Evolutionary conservation across 1,140 invertebrate genomes (phyloP).

Genomic region (Brachionus asplanchnoidis): DNA sequence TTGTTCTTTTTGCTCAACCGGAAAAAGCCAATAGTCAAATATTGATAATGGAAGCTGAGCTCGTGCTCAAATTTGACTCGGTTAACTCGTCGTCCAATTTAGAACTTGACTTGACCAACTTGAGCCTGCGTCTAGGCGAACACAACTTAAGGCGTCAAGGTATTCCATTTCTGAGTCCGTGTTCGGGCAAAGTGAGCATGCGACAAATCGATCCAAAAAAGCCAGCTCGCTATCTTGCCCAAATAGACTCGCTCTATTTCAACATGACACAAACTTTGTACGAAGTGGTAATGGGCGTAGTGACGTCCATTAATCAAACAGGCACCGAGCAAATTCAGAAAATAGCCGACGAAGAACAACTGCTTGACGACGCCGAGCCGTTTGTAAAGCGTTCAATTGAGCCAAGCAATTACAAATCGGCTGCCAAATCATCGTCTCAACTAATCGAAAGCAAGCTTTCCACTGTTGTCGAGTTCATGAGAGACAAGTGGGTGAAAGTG

Average conservation of each 20-base stretch:
- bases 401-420: background rate
- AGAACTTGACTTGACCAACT: background rate
- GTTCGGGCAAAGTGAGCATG: background rate
- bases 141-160: slow-evolving; percentile 6
- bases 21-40: slow-evolving; percentile 67
- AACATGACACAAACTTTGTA: slow-evolving; percentile 38
- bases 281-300: slow-evolving; percentile 38
- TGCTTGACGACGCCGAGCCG: slow-evolving; percentile 5
- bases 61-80: background rate
- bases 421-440: too few species aligned
- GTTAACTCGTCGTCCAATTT: background rate
- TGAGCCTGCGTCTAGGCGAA: slow-evolving; percentile 8
- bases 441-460: too few species aligned
- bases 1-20: slow-evolving; percentile 70
- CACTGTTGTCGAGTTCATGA: background rate
- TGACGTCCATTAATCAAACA: slow-evolving; percentile 17
- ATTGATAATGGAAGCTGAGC: slow-evolving; percentile 60
- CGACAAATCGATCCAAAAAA: background rate
- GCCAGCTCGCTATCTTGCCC: background rate
- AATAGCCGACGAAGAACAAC: background rate
- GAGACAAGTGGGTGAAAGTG: background rate
- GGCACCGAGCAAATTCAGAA: slow-evolving; percentile 3
- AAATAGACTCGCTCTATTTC: slow-evolving; percentile 15
- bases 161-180: slow-evolving; percentile 35
- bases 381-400: background rate